Percentiles rank a stretch among this genome's conserved stretches.
Evolutionary conservation across 2,113 vertebrate species (phyloP).

Genomic region (Oenanthe oenanthe): DNA sequence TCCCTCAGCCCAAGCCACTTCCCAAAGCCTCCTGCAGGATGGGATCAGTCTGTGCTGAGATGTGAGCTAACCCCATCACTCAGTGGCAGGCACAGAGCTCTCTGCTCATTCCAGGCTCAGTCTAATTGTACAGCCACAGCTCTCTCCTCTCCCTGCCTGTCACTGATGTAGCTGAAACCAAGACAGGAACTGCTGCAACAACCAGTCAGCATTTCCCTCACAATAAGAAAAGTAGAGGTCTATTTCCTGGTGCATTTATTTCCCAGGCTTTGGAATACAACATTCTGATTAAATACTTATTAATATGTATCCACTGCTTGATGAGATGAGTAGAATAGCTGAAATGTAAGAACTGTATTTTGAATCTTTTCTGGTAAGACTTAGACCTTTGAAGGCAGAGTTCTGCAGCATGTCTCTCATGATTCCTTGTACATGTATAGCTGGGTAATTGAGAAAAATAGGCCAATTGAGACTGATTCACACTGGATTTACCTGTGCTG

Average conservation of each 20-base stretch:
- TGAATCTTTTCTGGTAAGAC: neutral
- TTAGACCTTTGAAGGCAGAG: neutral
- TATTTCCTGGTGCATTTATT: neutral
- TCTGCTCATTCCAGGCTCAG: neutral
- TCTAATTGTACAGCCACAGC: neutral
- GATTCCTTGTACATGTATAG: neutral
- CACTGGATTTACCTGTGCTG: neutral
- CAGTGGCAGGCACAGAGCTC: neutral
- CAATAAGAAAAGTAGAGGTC: neutral
- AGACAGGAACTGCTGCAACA: neutral
- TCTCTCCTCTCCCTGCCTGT: neutral
- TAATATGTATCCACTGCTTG: neutral
- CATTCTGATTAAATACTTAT: neutral
- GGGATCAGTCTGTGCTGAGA: neutral
- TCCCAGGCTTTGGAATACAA: neutral
- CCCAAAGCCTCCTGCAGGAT: neutral
- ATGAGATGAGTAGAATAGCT: neutral
- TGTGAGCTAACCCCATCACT: neutral
- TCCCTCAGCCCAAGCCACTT: neutral
- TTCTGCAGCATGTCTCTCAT: neutral
- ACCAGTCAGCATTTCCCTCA: neutral
- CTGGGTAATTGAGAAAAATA: neutral
- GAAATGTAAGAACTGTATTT: neutral
- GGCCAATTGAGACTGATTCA: neutral
- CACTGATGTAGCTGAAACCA: neutral